phyloP scores from a whole-genome alignment of 2,888 invertebrate species.

The Argyra leucocephala region DNA sequence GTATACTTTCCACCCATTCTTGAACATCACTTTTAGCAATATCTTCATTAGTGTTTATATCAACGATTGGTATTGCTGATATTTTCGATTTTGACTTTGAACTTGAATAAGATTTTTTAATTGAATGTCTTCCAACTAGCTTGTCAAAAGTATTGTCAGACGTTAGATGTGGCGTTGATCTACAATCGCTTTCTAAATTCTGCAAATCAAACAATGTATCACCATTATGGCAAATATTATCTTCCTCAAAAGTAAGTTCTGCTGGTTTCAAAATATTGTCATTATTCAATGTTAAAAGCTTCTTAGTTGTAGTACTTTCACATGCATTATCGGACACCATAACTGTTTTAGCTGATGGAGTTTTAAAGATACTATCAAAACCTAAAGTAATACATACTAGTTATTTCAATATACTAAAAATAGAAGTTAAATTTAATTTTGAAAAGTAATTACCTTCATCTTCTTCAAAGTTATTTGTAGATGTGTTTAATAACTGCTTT shows the following conservation, averaged over 20 bases:
- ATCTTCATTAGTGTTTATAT: too few relatives aligned
- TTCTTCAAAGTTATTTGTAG: too few relatives aligned
- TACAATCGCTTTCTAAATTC: background rate
- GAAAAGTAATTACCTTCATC: background rate
- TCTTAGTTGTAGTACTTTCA: background rate
- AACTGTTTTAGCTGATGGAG: slow-evolving; percentile 23
- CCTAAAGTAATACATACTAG: background rate
- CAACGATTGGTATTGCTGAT: too few relatives aligned
- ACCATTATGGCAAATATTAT: background rate
- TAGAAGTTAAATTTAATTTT: background rate
- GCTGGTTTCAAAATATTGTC: slow-evolving; percentile 13
- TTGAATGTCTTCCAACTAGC: slow-evolving; percentile 24
- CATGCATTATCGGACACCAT: background rate
- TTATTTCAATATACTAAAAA: background rate
- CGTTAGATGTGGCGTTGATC: slow-evolving; percentile 9
- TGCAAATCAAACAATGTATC: background rate
- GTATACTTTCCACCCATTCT: slow-evolving; percentile 25
- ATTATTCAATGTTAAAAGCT: background rate
- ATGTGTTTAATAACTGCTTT: background rate
- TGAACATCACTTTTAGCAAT: slow-evolving; percentile 24
- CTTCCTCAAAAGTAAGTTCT: background rate
- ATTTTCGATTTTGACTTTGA: too few relatives aligned
- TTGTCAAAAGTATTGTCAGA: slow-evolving; percentile 30
- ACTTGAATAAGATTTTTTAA: too few relatives aligned
- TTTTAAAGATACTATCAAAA: slow-evolving; percentile 35